Evolutionary conservation across 1,140 invertebrate genomes (phyloP).

Genomic region (Drosophila santomea): DNA sequence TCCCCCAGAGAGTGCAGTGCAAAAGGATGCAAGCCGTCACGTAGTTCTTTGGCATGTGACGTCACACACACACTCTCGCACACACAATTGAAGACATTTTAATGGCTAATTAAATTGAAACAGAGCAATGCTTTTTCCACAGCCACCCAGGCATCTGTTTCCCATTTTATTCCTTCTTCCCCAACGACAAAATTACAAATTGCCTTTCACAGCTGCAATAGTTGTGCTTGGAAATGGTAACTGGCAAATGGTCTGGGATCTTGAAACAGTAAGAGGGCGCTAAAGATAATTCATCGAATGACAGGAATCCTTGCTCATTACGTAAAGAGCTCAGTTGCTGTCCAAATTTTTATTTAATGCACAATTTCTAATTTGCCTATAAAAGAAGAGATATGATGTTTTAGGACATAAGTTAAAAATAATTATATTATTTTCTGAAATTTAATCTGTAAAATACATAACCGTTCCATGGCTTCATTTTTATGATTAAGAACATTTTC

Average conservation of each 20-base stretch:
- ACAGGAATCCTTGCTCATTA: slow-evolving; percentile 34
- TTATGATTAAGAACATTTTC: slow-evolving; percentile 15
- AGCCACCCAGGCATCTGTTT: slow-evolving; percentile 31
- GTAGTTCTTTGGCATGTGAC: slow-evolving; percentile 76
- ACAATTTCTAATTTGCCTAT: not conserved
- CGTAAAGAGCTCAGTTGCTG: slow-evolving; percentile 16
- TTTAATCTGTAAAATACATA: too few relatives aligned
- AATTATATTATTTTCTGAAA: not conserved
- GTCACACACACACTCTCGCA: slow-evolving; percentile 48
- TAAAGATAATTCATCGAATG: slow-evolving; percentile 46
- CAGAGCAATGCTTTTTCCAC: slow-evolving; percentile 52
- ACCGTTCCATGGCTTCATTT: not conserved
- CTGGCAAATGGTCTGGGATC: slow-evolving; percentile 19
- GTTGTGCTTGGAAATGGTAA: slow-evolving; percentile 36
- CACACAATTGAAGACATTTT: slow-evolving; percentile 62
- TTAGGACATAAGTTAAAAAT: not conserved
- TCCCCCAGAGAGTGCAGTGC: slow-evolving; percentile 32
- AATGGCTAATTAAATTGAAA: slow-evolving; percentile 83
- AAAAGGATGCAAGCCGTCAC: slow-evolving; percentile 62
- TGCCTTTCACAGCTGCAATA: slow-evolving; percentile 65
- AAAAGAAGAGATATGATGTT: not conserved
- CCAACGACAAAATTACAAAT: slow-evolving; percentile 80
- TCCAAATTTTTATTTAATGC: slow-evolving; percentile 7
- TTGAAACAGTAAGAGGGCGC: slow-evolving; percentile 34
- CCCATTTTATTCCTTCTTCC: slow-evolving; percentile 12